phyloP scores from a whole-genome alignment of 2,888 invertebrate species.

The Cordilura impudica region DNA sequence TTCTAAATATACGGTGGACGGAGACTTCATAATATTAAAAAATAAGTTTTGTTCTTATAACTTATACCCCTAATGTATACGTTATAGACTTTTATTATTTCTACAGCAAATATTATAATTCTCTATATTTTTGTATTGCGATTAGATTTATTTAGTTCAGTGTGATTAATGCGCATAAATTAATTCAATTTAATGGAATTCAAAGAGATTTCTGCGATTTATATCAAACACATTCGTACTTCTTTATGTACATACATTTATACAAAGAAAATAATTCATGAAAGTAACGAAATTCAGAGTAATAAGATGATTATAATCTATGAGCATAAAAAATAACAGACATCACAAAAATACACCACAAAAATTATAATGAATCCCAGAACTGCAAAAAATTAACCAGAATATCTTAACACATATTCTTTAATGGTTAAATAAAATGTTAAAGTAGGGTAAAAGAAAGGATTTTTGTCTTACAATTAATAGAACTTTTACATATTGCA shows the following conservation, averaged over 20 bases:
- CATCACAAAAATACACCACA: background rate
- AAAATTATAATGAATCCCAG: too few species aligned
- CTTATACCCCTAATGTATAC: background rate
- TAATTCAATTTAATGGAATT: constrained; percentile 52
- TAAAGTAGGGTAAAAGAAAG: too few species aligned
- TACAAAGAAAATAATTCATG: background rate
- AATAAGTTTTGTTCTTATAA: constrained; percentile 1
- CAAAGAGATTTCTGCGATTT: constrained; percentile 26
- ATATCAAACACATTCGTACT: background rate
- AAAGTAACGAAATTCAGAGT: background rate
- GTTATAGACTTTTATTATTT: too few species aligned
- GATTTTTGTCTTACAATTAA: too few species aligned
- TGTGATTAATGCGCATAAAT: constrained; percentile 56
- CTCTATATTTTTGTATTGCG: background rate
- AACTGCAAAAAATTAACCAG: background rate
- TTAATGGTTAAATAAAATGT: too few species aligned
- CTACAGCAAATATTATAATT: background rate
- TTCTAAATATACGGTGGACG: too few species aligned
- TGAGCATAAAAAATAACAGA: constrained; percentile 32
- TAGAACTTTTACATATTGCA: too few species aligned
- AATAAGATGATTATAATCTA: constrained; percentile 18
- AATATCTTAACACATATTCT: background rate
- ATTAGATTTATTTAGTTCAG: constrained; percentile 49
- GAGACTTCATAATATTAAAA: too few species aligned
- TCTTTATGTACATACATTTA: background rate